Percentiles rank a stretch among this genome's conserved stretches.
Evolutionary conservation across 2,888 invertebrate species (phyloP).

Genomic region (Papilio demoleus): DNA sequence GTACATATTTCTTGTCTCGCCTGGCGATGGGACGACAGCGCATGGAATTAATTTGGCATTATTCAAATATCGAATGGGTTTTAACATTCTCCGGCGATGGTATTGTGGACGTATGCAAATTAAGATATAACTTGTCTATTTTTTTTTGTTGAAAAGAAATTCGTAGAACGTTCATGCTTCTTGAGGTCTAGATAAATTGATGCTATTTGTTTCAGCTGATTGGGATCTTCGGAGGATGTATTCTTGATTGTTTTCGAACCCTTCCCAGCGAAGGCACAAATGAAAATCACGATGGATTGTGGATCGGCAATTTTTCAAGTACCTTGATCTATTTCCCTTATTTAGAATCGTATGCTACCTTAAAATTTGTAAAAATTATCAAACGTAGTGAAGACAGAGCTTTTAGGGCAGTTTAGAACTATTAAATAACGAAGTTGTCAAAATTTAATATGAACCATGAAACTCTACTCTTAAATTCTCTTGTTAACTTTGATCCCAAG

Average conservation of each 20-base stretch:
- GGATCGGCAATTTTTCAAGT: slow-evolving; percentile 65
- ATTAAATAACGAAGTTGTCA: not conserved
- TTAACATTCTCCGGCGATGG: slow-evolving; percentile 20
- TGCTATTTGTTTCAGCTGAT: slow-evolving; percentile 77
- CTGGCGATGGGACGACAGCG: slow-evolving; percentile 26
- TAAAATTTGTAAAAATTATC: not conserved
- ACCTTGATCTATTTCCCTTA: slow-evolving; percentile 48
- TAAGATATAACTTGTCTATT: slow-evolving; percentile 42
- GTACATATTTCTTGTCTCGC: slow-evolving; percentile 36
- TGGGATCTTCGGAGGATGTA: slow-evolving; percentile 71
- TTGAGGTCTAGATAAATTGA: slow-evolving; percentile 55
- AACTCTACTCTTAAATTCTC: not conserved
- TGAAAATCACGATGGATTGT: slow-evolving; percentile 61
- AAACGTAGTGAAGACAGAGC: not conserved
- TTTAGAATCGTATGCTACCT: not conserved
- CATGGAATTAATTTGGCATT: slow-evolving; percentile 40
- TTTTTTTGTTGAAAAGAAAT: slow-evolving; percentile 31
- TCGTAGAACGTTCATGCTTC: slow-evolving; percentile 37
- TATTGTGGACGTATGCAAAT: slow-evolving; percentile 44
- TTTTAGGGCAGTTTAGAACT: not conserved
- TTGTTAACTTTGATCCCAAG: not conserved
- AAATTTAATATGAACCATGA: not conserved
- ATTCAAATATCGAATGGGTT: slow-evolving; percentile 34
- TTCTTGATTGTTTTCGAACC: slow-evolving; percentile 78
- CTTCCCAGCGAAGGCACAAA: slow-evolving; percentile 63